Base-by-base conservation (phyloP, 2,113 vertebrate genomes). In the Cyphomyrus discorhynchus region DNA sequence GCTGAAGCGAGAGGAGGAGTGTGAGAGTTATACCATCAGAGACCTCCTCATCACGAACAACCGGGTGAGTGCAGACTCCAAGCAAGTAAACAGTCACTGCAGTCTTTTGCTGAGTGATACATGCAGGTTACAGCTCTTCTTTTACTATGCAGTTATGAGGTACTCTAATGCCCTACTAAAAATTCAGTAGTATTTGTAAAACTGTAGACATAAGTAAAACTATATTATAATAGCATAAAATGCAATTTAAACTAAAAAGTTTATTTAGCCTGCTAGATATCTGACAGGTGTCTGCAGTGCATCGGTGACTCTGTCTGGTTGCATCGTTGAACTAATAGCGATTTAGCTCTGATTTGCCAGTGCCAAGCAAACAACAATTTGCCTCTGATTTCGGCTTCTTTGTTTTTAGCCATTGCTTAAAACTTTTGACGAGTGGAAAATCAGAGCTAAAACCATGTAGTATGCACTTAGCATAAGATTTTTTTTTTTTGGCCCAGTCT, bases 31-130 rank as follows among this genome's bases (percentile, higher is more conserved):
- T 92, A 99, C 98, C 0, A 96, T 99, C 93, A 92, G 98, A 90
- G 98, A 99, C 94, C 96, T 99, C 91, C 94, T 99, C 53, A 98
- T 99, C 89, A 97, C 98, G 52, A 99, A 99, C 95, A 98, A 96
- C 93, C 96, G 97, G 96, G 98, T 99, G 93, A 96, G 97, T 56
- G 35, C 7, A 21, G 1, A 42, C 35, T 83, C 17, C 13, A 1
- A 47, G 39, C 39, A 24, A 42, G 21, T 13, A 24, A 11, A 47
- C 42, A 0, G 5, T 42, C 39, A 9, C 45, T 84, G 42, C 39
- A n/a, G 15, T 24, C 7, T 42, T 47, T 21, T 83, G 19, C 80
- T 47, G 8, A 83, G 27, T 17, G 27, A 35, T 77, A 17, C 27
- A 39, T 77, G 13, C 70, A 77, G 70, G 58, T 24, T 66, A 10